These are phyloP conservation scores for Tetragonisca angustula DNA, from an alignment of 2,888 invertebrate species.

Conservation along the genomic window DNA sequence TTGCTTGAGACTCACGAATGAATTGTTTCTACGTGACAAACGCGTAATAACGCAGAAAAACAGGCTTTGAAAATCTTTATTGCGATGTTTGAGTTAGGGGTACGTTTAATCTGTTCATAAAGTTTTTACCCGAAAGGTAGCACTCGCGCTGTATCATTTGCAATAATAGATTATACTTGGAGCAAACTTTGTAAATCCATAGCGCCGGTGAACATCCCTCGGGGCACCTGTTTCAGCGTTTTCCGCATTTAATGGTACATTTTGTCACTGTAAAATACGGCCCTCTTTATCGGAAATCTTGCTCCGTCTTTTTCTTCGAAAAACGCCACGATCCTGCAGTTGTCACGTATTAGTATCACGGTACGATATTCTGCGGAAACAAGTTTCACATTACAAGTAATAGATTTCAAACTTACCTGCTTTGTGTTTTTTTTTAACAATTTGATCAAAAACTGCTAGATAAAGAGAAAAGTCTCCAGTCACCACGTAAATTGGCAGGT, in stretches of 20 bases:
- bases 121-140: neutral
- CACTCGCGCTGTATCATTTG: neutral
- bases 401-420: neutral
- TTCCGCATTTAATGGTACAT: conserved; percentile 53
- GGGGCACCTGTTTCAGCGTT: conserved; percentile 51
- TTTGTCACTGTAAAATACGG: conserved; percentile 47
- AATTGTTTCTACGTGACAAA: neutral
- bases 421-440: neutral
- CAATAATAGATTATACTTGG: conserved; percentile 8
- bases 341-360: neutral
- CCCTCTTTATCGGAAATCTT: neutral
- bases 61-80: neutral
- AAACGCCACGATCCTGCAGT: neutral
- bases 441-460: neutral
- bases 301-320: conserved; percentile 2
- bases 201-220: conserved; percentile 4
- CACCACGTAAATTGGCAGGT: conserved; percentile 2
- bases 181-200: neutral
- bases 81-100: neutral
- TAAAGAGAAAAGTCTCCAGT: neutral
- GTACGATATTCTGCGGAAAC: neutral
- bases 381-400: neutral
- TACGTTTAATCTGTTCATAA: neutral
- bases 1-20: neutral
- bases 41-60: neutral